Evolutionary conservation across 2,888 invertebrate species (phyloP), one percentile per base, ranked within the genome.

Genomic region (Tenthredo distinguenda): DNA sequence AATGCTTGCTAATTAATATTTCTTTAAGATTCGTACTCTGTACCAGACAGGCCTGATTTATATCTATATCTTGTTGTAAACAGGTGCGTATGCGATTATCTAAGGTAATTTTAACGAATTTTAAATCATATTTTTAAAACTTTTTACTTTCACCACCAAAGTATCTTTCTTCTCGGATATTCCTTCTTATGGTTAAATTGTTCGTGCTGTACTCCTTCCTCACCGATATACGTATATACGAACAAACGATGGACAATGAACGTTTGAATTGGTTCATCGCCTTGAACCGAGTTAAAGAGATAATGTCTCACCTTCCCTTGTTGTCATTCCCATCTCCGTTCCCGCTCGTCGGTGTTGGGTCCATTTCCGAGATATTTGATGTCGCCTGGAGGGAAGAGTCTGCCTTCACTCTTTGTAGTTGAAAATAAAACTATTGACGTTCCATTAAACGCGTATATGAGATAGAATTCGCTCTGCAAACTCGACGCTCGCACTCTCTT

Each of bases 281-380:
- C 37, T 58, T 65, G 47, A 50, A 74, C 55, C 15, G 71, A 40
- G 40, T 26, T 31, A 43, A 84, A 84, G 15, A 74, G 43, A 84
- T 74, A 84, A 65, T 72, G 77, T 86, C 85, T 85, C 71, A 85
- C 85, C 85, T 85, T 83, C 90, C 90, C 81, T 89, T 90, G 62
- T 87, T 90, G 81, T 90, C 90, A 12, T 88, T 82, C 6, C 82
- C 71, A 68, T 90, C 90, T 6, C 62, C 79, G 10, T 47, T 77
- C 62, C 86, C 88, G 34, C 86, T 90, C 15, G 76, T 83, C 21
- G 74, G 55, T n/a, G 86, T 76, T 21, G 87, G 83, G 62, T 90
- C 90, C 90, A 90, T 90, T 84, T 87, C 77, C 62, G 12, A 6
- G 43, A 21, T 50, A 18, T 40, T 37, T 83, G 18, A 47, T 43